Base-by-base conservation (phyloP, 2,888 invertebrate species). In the Melanostoma scalare region DNA sequence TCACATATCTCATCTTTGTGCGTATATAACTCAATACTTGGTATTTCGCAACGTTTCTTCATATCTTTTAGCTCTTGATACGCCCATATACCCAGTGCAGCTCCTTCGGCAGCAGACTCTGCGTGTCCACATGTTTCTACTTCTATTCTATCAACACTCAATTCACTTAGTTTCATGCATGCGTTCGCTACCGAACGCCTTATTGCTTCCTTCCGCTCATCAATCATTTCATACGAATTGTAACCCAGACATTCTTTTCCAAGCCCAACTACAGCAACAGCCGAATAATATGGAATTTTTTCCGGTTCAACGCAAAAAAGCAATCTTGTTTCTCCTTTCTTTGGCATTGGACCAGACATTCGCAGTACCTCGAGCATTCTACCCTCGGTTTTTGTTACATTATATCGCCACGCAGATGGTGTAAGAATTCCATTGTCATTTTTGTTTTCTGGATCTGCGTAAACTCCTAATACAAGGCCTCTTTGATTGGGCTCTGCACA, bases 41-140 rank as follows among this genome's bases (percentile, higher is more conserved):
- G 89, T 0, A 88, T 86, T 0, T 87, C 86, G n/a, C 88, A 85
- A 3, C 89, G 89, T 0, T 82, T 81, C 10, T 89, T 89, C 4
- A 88, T 86, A 31, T 89, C 87, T 4, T 88, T 87, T 46, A 89
- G 77, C 6, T 90, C 95, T 89, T 94, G 94, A 88, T 95, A 96
- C 2, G 93, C 90, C 94, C 94, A 96, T 6, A 94, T 91, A 0
- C 94, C 94, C 20, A 97, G 92, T 2, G 92, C 92, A 0, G 95
- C 94, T 1, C 96, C 96, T 90, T 96, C 96, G 0, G 96, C 96
- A 1, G 96, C 94, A 2, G 96, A 95, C 89, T 95, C 95, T 0
- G 96, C 94, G 6, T 95, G 95, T 0, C 90, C 90, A 88, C 96
- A 95, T 30, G 95, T 94, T 88, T 97, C 96, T 0, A 96, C 92